These are phyloP conservation scores for Heterodera filipjevi DNA, from an alignment of 2,888 invertebrate genomes.

Conservation along the genomic window DNA sequence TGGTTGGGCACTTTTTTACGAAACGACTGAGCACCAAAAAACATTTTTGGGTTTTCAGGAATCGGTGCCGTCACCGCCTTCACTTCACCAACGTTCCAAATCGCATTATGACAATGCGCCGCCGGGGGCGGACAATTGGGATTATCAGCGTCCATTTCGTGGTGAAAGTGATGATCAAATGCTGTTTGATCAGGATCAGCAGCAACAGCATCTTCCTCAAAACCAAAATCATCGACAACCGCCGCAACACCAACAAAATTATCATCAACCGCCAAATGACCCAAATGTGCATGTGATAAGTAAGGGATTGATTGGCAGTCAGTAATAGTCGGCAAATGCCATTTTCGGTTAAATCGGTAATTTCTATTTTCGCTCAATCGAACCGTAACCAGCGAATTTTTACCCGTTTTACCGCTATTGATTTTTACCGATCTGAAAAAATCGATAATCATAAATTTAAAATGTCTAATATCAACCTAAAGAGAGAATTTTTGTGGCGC, in stretches of 20 bases:
- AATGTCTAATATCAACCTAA: too few relatives aligned
- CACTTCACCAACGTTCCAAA: neutral
- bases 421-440: too few relatives aligned
- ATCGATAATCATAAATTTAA: too few relatives aligned
- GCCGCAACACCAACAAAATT: neutral
- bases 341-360: too few relatives aligned
- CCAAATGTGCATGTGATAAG: constrained; percentile 18
- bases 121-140: constrained; percentile 6
- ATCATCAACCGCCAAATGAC: constrained; percentile 11
- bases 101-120: constrained; percentile 11
- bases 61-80: neutral
- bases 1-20: too few relatives aligned
- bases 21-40: too few relatives aligned
- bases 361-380: too few relatives aligned
- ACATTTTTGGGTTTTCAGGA: neutral
- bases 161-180: neutral
- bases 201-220: neutral
- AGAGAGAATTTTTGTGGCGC: too few relatives aligned
- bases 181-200: neutral
- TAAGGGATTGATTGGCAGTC: too few relatives aligned
- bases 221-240: neutral
- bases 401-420: too few relatives aligned
- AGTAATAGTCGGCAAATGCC: too few relatives aligned
- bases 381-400: too few relatives aligned
- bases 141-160: neutral